Conservation (phyloP, 2,888 invertebrate species). For the Osedax frankpressi region DNA sequence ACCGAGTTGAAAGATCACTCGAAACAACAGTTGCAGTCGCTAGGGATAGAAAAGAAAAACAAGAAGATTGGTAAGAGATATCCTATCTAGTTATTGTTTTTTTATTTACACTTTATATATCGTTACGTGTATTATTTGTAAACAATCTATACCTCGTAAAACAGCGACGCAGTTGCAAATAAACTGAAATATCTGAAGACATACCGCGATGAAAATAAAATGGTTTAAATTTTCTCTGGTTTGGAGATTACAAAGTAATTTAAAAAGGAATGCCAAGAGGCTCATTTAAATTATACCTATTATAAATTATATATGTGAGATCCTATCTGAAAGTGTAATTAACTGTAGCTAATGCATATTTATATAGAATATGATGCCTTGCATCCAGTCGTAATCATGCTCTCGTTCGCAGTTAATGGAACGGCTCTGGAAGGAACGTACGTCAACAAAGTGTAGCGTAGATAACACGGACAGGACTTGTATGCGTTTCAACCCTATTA, state of each 20-base stretch:
- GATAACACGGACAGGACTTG: conserved; percentile 36
- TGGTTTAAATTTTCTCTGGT: too few species aligned
- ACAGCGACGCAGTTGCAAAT: conserved; percentile 18
- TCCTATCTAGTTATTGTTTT: not conserved
- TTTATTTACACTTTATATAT: not conserved
- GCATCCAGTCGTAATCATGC: too few species aligned
- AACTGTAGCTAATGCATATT: too few species aligned
- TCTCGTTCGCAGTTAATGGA: conserved; percentile 39
- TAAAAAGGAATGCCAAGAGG: too few species aligned
- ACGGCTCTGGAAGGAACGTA: conserved; percentile 30
- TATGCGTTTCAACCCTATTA: conserved; percentile 41
- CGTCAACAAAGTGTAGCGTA: conserved; percentile 28
- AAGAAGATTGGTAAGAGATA: conserved; percentile 32
- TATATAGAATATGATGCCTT: too few species aligned
- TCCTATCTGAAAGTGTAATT: too few species aligned
- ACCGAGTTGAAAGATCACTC: not conserved
- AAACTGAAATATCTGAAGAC: conserved; percentile 36
- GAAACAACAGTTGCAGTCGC: conserved; percentile 33
- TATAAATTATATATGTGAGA: too few species aligned
- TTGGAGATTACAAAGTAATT: too few species aligned
- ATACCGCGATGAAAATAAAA: conserved; percentile 40
- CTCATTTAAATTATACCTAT: too few species aligned
- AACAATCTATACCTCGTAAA: too few species aligned
- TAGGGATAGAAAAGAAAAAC: conserved; percentile 33
- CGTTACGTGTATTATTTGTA: too few species aligned